Evolutionary conservation across 2,888 invertebrate species (phyloP), one percentile per base, ranked within the genome.

Genomic region (Brachypterus glaber): DNA sequence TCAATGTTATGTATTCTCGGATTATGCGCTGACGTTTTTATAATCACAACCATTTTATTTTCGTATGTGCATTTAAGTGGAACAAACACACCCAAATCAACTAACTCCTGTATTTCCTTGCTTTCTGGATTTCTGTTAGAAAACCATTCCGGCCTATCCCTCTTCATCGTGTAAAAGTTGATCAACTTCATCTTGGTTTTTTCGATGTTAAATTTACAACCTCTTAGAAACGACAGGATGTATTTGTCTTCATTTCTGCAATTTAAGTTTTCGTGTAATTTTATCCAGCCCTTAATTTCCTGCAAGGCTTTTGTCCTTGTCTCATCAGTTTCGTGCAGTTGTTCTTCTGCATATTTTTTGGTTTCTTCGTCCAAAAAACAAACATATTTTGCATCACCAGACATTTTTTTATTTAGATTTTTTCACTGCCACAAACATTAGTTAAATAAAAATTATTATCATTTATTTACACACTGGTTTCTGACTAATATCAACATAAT

Each of bases 121-220:
- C 71, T 49, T 25, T 61, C 57, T 0, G 79, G 78, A 63, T 79
- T 68, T 40, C 79, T 64, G 46, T 74, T 68, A 14, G 55, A 41
- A 53, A 74, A 81, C 79, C 79, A 80, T 55, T 78, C 76, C 0
- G 71, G 65, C 17, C 70, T 54, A 37, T 68, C 67, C 0, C 64
- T 56, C 38, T 73, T 66, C 66, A 79, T 73, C 30, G 60, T 61
- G 50, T 76, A 73, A 54, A 71, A 78, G 61, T 70, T 72, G 41
- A 55, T 60, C 4, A 81, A 53, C 55, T 77, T 79, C 33, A 50
- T 57, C 52, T 77, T 74, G 2, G 76, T 67, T 46, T 67, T 69
- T 2, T 74, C 73, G 3, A 72, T 39, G 50, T 77, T 65, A 51
- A 71, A 78, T 58, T 80, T 81, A 51, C 75, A 74, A 17, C 72